A percentile compares a stretch with the other conserved stretches of the same genome.
Conservation (phyloP, 1,140 invertebrate genomes). For the Drosophila biarmipes region DNA sequence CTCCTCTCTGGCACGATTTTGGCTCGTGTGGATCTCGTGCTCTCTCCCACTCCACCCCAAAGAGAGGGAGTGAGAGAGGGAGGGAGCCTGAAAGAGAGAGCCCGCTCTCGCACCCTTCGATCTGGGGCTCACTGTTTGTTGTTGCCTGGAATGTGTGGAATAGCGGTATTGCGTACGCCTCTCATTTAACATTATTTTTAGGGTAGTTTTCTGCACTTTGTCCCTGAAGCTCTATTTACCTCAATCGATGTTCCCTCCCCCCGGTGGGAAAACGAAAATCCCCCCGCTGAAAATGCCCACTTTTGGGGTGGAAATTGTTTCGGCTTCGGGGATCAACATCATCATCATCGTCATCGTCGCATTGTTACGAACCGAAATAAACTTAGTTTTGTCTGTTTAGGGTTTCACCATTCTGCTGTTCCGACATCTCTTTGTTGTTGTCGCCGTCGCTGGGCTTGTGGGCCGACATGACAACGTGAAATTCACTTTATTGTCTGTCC, state of each 20-base stretch:
- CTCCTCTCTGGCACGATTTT: constrained; percentile 23
- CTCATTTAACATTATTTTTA: constrained; percentile 55
- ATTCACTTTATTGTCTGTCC: constrained; percentile 79
- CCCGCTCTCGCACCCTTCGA: constrained; percentile 29
- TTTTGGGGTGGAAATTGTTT: constrained; percentile 69
- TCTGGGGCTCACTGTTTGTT: constrained; percentile 32
- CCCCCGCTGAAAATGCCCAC: constrained; percentile 19
- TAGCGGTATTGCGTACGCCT: constrained; percentile 31
- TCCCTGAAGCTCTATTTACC: constrained; percentile 80
- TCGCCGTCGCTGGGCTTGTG: constrained; percentile 41
- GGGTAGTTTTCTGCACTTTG: constrained; percentile 74
- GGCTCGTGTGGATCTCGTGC: constrained; percentile 61
- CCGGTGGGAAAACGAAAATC: constrained; percentile 1
- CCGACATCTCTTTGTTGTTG: constrained; percentile 16
- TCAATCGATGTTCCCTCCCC: constrained; percentile 70
- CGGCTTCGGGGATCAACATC: constrained; percentile 30
- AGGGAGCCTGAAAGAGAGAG: background rate
- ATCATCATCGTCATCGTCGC: constrained; percentile 49
- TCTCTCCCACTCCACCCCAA: constrained; percentile 14
- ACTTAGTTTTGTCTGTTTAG: constrained; percentile 57
- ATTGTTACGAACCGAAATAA: constrained; percentile 40
- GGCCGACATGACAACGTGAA: constrained; percentile 78
- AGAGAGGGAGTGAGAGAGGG: constrained; percentile 5
- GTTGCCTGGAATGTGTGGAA: constrained; percentile 32
- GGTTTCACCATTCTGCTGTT: constrained; percentile 65